Evolutionary conservation across 2,797 vertebrate species (phyloP), one percentile per base, ranked within the genome.

Genomic region (Pteropus rufus): DNA sequence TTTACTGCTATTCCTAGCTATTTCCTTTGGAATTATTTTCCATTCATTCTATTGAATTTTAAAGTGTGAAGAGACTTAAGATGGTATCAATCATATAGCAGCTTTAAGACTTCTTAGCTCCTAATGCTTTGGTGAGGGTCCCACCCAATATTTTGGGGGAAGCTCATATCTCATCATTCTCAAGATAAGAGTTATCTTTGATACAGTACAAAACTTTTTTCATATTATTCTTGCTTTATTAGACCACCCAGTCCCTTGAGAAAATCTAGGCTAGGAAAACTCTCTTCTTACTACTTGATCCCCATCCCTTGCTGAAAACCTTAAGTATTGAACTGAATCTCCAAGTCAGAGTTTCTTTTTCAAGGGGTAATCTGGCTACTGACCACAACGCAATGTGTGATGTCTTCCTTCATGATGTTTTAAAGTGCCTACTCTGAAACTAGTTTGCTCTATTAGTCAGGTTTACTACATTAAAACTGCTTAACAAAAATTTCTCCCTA

Each of bases 261-360:
- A 91, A 97, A 84, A 89, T 89, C 29, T 65, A 92, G 41, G 7
- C 16, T 58, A 86, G 36, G 34, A 92, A 96, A 91, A 79, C n/a
- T 92, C 18, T 93, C 58, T 31, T 94, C 23, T 58, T 91, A 94
- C 36, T 44, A 80, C 16, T 44, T 70, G 36, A 67, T 81, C 41
- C 12, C 58, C 23, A 93, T 15, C 14, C 72, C 39, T n/a, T 93
- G 31, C 41, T 67, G 16, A 60, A 97, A 86, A 79, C 10, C 24
- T 19, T 70, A 89, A 76, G 29, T 44, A 91, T 39, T 21, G 84
- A 88, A 85, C 9, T 58, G 39, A 31, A 87, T 87, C 67, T 80
- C 65, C 52, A 75, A 70, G 54, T 96, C 31, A 95, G 24, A 60
- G 60, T 1, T 29, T 83, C 19, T 87, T 75, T 67, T 60, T 60